Percentiles rank a stretch among this genome's conserved stretches.
These are phyloP conservation scores for Lasioglossum villosulum DNA, from an alignment of 2,888 invertebrate genomes.

Conservation along the genomic window DNA sequence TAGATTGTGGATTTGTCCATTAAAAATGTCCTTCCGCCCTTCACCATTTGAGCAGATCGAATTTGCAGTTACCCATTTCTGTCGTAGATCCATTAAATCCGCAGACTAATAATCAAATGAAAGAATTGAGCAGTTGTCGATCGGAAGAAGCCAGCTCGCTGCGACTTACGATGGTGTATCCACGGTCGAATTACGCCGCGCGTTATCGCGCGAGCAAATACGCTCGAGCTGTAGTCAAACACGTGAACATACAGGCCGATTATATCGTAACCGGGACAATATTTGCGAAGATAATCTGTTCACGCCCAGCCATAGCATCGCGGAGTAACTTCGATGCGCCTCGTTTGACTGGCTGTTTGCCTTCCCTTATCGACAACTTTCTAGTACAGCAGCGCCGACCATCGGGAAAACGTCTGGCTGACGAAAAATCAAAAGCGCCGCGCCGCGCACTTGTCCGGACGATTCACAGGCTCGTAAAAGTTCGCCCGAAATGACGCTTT, in stretches of 20 bases:
- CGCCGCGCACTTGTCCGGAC: neutral
- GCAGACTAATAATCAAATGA: neutral
- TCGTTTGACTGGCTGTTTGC: neutral
- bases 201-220: neutral
- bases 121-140: neutral
- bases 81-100: neutral
- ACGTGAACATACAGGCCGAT: conserved; percentile 8
- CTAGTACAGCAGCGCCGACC: neutral
- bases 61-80: too few relatives aligned
- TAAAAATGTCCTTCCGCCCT: too few relatives aligned
- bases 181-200: neutral
- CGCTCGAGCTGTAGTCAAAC: neutral
- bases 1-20: neutral
- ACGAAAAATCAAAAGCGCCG: conserved; percentile 43
- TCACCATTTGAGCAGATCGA: too few relatives aligned
- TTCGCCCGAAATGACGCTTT: neutral
- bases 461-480: conserved; percentile 31
- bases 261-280: conserved; percentile 50
- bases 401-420: neutral
- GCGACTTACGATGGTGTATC: neutral
- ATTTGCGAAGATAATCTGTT: conserved; percentile 56
- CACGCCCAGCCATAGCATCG: neutral
- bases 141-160: neutral
- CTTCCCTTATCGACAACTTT: conserved; percentile 27
- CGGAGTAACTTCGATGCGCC: neutral